phyloP scores from a whole-genome alignment of 2,113 vertebrate genomes.

The Atractosteus spatula region DNA sequence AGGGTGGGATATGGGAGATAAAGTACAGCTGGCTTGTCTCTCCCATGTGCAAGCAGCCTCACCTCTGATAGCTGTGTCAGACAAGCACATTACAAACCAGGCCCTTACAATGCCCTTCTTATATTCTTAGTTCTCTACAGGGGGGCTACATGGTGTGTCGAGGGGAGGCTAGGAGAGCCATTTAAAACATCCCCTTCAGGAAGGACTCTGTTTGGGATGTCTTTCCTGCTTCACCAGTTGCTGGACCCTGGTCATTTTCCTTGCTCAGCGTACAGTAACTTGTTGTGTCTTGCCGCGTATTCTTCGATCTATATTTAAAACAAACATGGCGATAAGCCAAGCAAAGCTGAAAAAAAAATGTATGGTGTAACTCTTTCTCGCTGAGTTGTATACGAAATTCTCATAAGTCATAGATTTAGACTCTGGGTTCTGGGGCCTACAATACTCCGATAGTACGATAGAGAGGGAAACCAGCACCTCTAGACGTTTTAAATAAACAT shows the following conservation, averaged over 20 bases:
- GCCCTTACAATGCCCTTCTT: neutral
- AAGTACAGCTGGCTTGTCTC: neutral
- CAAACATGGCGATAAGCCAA: neutral
- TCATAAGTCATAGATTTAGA: neutral
- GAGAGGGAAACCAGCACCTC: no score
- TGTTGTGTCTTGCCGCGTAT: no score
- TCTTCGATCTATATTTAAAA: neutral
- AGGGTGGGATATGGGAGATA: neutral
- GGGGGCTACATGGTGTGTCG: neutral
- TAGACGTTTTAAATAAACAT: no score
- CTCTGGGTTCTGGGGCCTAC: neutral
- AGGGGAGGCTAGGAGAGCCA: neutral
- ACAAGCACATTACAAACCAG: neutral
- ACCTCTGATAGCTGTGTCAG: no score
- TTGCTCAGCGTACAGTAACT: neutral
- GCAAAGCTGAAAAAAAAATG: neutral
- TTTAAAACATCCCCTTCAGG: neutral
- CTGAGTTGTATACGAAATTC: neutral
- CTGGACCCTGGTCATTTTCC: neutral
- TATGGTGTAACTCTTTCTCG: neutral
- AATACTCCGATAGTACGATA: neutral
- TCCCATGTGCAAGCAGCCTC: no score
- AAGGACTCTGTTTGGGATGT: neutral
- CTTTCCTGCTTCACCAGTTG: neutral
- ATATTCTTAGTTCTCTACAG: neutral